These are phyloP conservation scores for Oscheius sp. DNA, from an alignment of 2,888 invertebrate genomes.

Conservation along the genomic window DNA sequence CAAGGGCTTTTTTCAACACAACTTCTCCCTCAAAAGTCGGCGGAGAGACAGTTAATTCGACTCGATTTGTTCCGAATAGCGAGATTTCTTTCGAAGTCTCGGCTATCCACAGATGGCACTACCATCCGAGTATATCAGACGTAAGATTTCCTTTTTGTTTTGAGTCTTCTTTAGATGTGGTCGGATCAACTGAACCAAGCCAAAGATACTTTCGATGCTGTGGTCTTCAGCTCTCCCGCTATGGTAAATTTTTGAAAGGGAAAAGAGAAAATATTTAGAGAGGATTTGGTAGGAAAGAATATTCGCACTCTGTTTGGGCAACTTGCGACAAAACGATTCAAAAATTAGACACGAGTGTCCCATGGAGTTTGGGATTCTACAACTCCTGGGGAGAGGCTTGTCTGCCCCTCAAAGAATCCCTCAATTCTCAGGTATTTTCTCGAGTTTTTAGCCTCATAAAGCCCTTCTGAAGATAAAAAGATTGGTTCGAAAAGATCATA, in stretches of 20 bases:
- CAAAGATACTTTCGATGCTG: constrained; percentile 33
- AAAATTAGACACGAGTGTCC: constrained; percentile 39
- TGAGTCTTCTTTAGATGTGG: constrained; percentile 45
- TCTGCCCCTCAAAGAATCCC: constrained; percentile 31
- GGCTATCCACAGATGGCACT: constrained; percentile 47
- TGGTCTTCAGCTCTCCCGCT: constrained; percentile 49
- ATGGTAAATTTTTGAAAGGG: constrained; percentile 28
- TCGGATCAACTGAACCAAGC: constrained; percentile 30
- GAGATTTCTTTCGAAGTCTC: constrained; percentile 44
- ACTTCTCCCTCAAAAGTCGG: constrained; percentile 30
- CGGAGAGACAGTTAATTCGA: constrained; percentile 26
- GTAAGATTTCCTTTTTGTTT: constrained; percentile 23
- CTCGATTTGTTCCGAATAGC: constrained; percentile 41
- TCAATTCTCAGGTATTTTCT: constrained; percentile 16
- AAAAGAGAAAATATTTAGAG: constrained; percentile 32
- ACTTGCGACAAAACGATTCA: constrained; percentile 46
- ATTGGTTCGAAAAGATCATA: constrained; percentile 5
- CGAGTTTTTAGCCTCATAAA: background rate
- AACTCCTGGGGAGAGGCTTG: constrained; percentile 53
- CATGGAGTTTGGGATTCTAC: constrained; percentile 55
- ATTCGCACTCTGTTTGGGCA: constrained; percentile 35
- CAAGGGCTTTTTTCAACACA: constrained; percentile 5
- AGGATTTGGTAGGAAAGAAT: constrained; percentile 31
- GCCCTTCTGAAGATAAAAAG: background rate
- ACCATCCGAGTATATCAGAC: constrained; percentile 47